Conservation (phyloP, 2,888 invertebrate species). For the Drosophila mercatorum region DNA sequence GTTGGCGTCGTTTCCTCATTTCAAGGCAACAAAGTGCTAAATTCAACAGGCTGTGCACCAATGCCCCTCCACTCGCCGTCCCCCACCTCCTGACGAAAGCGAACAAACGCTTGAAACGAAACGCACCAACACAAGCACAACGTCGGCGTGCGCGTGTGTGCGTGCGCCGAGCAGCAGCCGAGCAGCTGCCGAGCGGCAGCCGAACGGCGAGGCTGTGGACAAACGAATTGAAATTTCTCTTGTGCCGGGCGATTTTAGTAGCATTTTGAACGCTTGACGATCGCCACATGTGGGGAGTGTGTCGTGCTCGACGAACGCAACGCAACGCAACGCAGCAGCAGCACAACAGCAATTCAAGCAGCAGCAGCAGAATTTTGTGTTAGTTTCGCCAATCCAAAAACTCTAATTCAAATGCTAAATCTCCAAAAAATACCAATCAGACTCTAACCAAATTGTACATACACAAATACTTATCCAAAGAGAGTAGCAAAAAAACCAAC, state of each 20-base stretch:
- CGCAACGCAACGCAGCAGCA: conserved; percentile 54
- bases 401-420: background rate
- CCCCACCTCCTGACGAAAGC: background rate
- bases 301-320: conserved; percentile 80
- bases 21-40: conserved; percentile 82
- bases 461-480: background rate
- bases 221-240: conserved; percentile 82
- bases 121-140: conserved; percentile 37
- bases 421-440: conserved; percentile 1
- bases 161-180: conserved; percentile 50
- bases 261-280: conserved; percentile 85
- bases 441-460: conserved; percentile 3
- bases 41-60: conserved; percentile 49
- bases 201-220: conserved; percentile 45
- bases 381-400: conserved; percentile 32
- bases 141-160: conserved; percentile 27
- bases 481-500: background rate
- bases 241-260: conserved; percentile 84
- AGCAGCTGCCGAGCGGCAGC: conserved; percentile 15
- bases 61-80: background rate
- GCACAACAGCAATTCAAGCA: conserved; percentile 54
- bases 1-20: conserved; percentile 74
- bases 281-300: conserved; percentile 85
- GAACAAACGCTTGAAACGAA: conserved; percentile 1
- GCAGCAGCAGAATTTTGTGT: conserved; percentile 56